Conservation (phyloP, 2,113 vertebrate genomes). For the Tringa solitaria region DNA sequence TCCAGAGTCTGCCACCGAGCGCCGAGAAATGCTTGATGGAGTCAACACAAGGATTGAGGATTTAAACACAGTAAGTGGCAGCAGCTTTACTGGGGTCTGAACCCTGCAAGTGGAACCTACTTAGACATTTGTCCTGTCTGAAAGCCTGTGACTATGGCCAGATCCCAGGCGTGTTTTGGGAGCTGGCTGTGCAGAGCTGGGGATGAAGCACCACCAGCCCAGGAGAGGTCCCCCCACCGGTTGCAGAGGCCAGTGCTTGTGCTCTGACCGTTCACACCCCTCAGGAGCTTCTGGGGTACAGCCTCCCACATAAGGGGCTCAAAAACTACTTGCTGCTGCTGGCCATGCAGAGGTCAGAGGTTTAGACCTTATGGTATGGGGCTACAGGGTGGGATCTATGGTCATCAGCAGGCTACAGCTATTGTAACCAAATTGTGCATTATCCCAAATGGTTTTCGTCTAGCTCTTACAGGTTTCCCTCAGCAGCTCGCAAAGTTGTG, state of each 20-base stretch:
- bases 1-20: constrained; percentile 73
- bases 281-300: neutral
- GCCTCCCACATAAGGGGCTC: neutral
- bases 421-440: neutral
- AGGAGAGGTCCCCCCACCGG: rapidly evolving
- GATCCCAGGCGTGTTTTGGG: neutral
- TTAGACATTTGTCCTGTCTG: neutral
- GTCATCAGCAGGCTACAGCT: neutral
- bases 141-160: neutral
- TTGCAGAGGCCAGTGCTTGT: neutral
- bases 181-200: neutral
- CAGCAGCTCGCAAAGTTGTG: neutral
- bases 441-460: neutral
- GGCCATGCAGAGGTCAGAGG: neutral
- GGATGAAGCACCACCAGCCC: neutral
- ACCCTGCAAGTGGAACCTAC: neutral
- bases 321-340: neutral
- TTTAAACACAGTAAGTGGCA: constrained; percentile 73
- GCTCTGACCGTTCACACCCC: neutral
- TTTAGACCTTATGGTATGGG: neutral
- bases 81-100: neutral
- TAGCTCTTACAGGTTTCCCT: neutral
- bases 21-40: constrained; percentile 72
- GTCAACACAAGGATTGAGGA: constrained; percentile 79
- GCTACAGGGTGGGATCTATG: neutral